Evolutionary conservation across 2,888 invertebrate genomes (phyloP), one percentile per base, ranked within the genome.

Genomic region (Melinopterus prodromus): DNA sequence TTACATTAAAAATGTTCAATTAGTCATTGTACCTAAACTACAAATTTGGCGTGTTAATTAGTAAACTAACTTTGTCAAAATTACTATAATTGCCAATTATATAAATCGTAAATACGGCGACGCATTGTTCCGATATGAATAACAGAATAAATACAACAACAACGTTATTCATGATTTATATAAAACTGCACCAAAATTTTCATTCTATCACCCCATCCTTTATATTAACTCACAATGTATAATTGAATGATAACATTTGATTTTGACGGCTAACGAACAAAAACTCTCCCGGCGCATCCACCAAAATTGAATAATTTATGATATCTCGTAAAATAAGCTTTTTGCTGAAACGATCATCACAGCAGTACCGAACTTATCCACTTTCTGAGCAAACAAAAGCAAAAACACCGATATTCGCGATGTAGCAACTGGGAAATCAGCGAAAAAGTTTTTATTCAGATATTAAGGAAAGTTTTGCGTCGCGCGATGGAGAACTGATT

Each of bases 401-500:
- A 53, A 53, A 4, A 53, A 53, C 53, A 53, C 53, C 53, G 53
- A 9, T 53, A 53, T 7, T 12, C 53, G 53, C 7, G 53, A 53
- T 53, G 79, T 77, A 79, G 77, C 79, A 79, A 79, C 79, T 72
- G 79, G 79, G 79, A 79, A 79, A 79, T 79, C 79, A 79, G 70
- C 16, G 77, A 16, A 69, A 79, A 79, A 79, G 69, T 79, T 79
- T 79, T 79, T 76, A 79, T 79, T 71, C 77, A 72, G 77, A 77
- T 77, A 79, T 79, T 77, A 79, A 77, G 79, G 36, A 74, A 79
- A 79, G 77, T 79, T 79, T 79, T 71, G n/a, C 70, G 75, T 75
- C 74, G 72, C 75, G 74, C 79, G 16, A 70, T 69, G 79, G 77
- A 74, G 76, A 80, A 82, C 79, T 80, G 83, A 82, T 83, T 83